phyloP scores from a whole-genome alignment of 2,888 invertebrate species.

The Drosophila percnosoma region DNA sequence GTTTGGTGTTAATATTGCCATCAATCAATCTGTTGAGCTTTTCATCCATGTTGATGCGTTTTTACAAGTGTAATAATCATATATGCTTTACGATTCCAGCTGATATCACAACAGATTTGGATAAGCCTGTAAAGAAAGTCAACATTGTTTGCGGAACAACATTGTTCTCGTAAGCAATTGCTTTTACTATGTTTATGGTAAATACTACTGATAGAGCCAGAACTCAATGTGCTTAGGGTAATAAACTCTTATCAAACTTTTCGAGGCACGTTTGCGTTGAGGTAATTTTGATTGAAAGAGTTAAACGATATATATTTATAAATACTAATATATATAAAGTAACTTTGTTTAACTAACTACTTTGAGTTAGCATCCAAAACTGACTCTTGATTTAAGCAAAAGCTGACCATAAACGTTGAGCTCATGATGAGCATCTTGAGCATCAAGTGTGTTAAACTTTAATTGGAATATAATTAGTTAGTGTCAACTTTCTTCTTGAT shows the following conservation, averaged over 20 bases:
- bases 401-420: neutral
- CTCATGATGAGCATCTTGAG: neutral
- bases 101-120: constrained; percentile 4
- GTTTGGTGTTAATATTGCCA: neutral
- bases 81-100: constrained; percentile 16
- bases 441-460: neutral
- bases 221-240: constrained; percentile 7
- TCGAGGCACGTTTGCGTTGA: neutral
- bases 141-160: neutral
- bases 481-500: neutral
- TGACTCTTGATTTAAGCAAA: neutral
- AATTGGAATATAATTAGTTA: neutral
- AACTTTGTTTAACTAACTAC: neutral
- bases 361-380: neutral
- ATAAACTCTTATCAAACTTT: constrained; percentile 20
- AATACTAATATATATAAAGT: neutral
- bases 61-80: constrained; percentile 17
- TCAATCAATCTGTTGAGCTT: constrained; percentile 54
- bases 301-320: neutral
- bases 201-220: constrained; percentile 11
- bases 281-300: neutral
- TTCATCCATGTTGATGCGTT: constrained; percentile 64
- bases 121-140: constrained; percentile 14
- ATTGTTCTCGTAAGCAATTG: neutral
- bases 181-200: neutral